Conservation (phyloP, 2,113 vertebrate genomes). For the Tachysurus vachellii region DNA sequence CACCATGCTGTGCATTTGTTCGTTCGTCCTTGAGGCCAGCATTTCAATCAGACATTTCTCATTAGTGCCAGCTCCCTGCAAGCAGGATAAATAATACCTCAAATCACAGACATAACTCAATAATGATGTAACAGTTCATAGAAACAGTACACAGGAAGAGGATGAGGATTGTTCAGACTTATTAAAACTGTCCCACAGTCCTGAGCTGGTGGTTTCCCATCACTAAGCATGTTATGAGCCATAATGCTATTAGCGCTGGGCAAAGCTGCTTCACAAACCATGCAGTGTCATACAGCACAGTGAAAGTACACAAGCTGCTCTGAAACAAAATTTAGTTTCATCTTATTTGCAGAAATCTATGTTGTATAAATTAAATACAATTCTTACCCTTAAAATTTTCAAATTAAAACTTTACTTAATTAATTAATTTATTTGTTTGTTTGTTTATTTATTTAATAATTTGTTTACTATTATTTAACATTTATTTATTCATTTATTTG, state of each 20-base stretch:
- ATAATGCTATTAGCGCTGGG: background rate
- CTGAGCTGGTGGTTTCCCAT: background rate
- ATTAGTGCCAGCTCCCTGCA: constrained; percentile 85
- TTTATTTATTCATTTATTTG: too few species aligned
- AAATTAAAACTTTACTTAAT: background rate
- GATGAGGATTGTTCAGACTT: background rate
- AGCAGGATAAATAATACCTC: constrained; percentile 22
- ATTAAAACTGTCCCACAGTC: background rate
- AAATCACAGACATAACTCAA: background rate
- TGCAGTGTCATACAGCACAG: background rate
- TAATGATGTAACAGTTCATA: background rate
- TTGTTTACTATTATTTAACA: too few species aligned
- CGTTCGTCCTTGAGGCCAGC: constrained; percentile 88
- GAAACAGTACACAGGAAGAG: background rate
- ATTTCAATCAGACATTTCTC: constrained; percentile 94
- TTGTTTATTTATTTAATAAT: background rate
- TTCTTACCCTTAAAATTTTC: background rate
- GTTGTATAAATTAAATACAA: background rate
- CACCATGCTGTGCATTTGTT: constrained; percentile 82
- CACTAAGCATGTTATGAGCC: background rate
- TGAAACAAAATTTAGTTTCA: background rate
- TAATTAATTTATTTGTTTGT: too few species aligned
- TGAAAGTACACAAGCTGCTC: background rate
- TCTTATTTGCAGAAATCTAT: background rate
- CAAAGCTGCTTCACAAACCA: background rate